phyloP scores from a whole-genome alignment of 2,113 vertebrate genomes.

The Picathartes gymnocephalus region DNA sequence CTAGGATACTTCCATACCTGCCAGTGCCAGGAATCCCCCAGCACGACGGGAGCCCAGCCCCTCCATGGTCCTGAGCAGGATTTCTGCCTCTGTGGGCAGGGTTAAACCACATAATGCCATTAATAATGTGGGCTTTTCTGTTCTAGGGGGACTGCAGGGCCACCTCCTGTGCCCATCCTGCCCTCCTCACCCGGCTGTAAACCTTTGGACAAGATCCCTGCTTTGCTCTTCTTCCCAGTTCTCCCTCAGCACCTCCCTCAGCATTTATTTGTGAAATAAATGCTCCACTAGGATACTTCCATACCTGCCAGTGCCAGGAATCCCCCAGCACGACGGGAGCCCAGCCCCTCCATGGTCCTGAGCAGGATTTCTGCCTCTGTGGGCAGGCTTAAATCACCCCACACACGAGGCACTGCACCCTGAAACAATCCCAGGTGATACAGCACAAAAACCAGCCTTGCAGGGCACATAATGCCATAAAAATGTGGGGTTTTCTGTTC shows the following conservation, averaged over 20 bases:
- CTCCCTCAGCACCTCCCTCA: too few relatives aligned
- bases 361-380: rapidly evolving
- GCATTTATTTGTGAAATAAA: background rate
- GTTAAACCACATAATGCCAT: too few relatives aligned
- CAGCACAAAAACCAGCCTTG: too few relatives aligned
- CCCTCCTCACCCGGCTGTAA: background rate
- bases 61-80: rapidly evolving
- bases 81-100: rapidly evolving
- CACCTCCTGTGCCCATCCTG: background rate
- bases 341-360: rapidly evolving
- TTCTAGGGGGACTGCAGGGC: too few relatives aligned
- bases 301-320: rapidly evolving
- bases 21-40: background rate
- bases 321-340: rapidly evolving
- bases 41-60: rapidly evolving
- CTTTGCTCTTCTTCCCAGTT: background rate
- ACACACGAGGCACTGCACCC: too few relatives aligned
- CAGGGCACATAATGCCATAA: too few relatives aligned
- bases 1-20: background rate
- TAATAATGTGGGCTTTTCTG: too few relatives aligned
- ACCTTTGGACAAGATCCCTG: background rate
- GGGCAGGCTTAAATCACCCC: background rate
- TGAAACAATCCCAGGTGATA: too few relatives aligned
- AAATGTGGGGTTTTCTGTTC: too few relatives aligned
- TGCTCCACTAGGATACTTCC: background rate